phyloP scores from a whole-genome alignment of 1,140 invertebrate genomes.

The Brachionus rotundiformis region DNA sequence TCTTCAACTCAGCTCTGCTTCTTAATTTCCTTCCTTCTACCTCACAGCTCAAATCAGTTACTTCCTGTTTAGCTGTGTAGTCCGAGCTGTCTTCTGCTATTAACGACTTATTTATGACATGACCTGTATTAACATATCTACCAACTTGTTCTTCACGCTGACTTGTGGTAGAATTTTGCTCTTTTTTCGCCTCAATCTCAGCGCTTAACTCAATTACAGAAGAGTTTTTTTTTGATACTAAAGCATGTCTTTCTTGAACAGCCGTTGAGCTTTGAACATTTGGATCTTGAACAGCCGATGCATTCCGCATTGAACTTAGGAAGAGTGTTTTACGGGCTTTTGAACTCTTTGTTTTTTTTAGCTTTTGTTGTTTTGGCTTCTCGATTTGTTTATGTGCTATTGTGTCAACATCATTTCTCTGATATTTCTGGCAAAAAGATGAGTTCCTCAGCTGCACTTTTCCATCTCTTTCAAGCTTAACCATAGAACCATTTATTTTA shows the following conservation, averaged over 20 bases:
- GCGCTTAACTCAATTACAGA: background rate
- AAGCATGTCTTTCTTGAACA: background rate
- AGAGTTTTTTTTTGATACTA: background rate
- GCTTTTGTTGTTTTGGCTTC: background rate
- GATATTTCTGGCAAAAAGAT: background rate
- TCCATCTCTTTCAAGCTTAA: background rate
- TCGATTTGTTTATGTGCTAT: background rate
- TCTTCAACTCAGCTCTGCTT: background rate
- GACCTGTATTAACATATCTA: background rate
- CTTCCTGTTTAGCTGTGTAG: background rate
- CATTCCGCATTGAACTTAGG: background rate
- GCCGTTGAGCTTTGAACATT: background rate
- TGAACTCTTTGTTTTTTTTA: background rate
- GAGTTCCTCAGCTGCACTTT: background rate
- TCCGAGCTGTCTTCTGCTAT: background rate
- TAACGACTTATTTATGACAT: background rate
- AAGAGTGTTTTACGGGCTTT: background rate
- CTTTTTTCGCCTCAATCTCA: background rate
- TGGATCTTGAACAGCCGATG: background rate
- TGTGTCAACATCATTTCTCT: background rate
- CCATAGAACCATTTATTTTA: constrained; percentile 3
- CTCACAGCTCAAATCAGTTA: background rate
- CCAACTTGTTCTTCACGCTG: background rate
- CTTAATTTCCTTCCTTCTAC: background rate
- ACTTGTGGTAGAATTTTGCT: background rate